Conservation (phyloP, 2,888 invertebrate species). For the Pristionchus exspectatus region DNA sequence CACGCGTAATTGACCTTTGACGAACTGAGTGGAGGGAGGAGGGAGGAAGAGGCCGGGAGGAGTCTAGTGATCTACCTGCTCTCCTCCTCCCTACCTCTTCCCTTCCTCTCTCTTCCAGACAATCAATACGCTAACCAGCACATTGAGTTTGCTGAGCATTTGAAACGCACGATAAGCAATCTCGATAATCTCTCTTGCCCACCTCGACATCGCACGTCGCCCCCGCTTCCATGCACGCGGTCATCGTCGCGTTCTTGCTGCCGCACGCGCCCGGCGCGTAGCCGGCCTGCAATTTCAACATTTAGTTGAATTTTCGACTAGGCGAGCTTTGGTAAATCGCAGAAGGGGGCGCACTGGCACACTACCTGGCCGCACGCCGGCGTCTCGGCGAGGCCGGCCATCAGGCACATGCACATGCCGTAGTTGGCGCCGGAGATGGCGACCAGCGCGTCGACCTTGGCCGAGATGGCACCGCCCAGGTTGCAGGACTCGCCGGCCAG, state of each 20-base stretch:
- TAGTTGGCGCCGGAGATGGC: slow-evolving; percentile 68
- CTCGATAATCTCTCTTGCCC: no score
- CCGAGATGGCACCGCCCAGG: slow-evolving; percentile 9
- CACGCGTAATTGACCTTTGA: no score
- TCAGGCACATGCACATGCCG: slow-evolving; percentile 70
- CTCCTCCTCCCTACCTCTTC: no score
- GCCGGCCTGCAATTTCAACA: not conserved
- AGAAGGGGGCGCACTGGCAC: not conserved
- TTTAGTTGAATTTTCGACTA: not conserved
- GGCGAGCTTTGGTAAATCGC: not conserved
- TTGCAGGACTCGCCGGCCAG: slow-evolving; percentile 13
- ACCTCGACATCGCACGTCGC: not conserved
- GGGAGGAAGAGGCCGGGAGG: no score
- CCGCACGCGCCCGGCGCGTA: slow-evolving; percentile 33
- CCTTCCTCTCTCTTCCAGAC: no score
- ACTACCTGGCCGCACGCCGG: slow-evolving; percentile 47
- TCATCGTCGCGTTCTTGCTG: not conserved
- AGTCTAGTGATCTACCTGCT: no score
- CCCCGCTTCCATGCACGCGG: not conserved
- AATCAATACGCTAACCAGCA: no score
- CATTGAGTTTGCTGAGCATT: no score
- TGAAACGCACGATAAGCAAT: no score
- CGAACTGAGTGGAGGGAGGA: no score
- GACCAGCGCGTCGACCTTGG: slow-evolving; percentile 63
- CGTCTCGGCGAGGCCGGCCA: slow-evolving; percentile 2